These are phyloP conservation scores for Lota lota DNA, from an alignment of 2,113 vertebrate genomes.

Conservation along the genomic window DNA sequence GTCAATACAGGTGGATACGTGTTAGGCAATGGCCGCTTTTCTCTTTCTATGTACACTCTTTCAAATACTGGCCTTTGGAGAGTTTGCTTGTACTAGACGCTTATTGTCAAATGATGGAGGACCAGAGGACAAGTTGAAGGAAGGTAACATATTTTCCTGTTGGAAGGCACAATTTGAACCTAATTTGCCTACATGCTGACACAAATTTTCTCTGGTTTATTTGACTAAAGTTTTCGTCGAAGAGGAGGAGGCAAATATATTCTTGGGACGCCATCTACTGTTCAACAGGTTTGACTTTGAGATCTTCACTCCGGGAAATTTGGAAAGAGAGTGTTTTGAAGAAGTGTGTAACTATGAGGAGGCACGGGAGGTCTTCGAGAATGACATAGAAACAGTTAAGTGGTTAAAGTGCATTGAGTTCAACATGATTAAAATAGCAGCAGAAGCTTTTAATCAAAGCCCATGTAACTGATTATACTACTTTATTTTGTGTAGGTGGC, in stretches of 20 bases:
- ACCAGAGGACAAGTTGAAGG: conserved; percentile 35
- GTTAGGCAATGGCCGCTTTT: not conserved
- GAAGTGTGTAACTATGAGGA: conserved; percentile 93
- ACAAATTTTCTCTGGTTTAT: not conserved
- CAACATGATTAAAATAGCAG: not conserved
- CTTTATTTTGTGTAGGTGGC: conserved; percentile 67
- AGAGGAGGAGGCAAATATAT: conserved; percentile 80
- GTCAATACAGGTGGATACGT: not conserved
- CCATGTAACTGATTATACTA: not conserved
- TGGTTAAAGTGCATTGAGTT: conserved; percentile 13
- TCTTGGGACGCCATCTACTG: conserved; percentile 85
- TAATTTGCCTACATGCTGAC: not conserved
- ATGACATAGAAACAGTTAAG: conserved; percentile 81
- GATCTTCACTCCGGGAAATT: conserved; percentile 82
- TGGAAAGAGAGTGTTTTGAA: conserved; percentile 93
- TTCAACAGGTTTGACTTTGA: conserved; percentile 94
- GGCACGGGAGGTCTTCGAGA: conserved; percentile 89
- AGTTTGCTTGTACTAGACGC: conserved; percentile 64
- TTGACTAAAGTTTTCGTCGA: conserved; percentile 76
- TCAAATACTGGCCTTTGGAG: conserved; percentile 64
- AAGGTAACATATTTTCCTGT: conserved; percentile 66
- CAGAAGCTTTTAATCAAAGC: not conserved
- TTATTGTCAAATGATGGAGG: conserved; percentile 25
- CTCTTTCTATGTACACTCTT: conserved; percentile 49
- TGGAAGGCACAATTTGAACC: not conserved